phyloP scores from a whole-genome alignment of 2,113 vertebrate genomes.

The Ranitomeya variabilis region DNA sequence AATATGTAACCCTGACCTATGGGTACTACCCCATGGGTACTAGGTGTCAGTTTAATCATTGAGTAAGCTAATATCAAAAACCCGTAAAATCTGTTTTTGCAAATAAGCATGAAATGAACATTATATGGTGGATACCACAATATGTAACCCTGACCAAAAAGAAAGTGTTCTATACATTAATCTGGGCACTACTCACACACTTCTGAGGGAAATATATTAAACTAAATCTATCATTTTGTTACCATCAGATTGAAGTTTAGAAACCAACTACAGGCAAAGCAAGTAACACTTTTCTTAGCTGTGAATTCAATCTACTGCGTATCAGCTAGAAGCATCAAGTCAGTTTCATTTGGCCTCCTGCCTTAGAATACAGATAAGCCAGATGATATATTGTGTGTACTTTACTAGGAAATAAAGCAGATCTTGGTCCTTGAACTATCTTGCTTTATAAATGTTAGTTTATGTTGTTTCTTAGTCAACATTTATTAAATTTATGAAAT shows the following conservation, averaged over 20 bases:
- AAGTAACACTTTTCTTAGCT: slow-evolving; percentile 28
- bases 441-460: background rate
- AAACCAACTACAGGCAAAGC: background rate
- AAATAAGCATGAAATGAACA: background rate
- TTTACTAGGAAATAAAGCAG: slow-evolving; percentile 9
- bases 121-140: background rate
- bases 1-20: background rate
- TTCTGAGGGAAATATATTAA: background rate
- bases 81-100: background rate
- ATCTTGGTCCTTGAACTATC: slow-evolving; percentile 28
- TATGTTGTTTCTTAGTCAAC: slow-evolving; percentile 25
- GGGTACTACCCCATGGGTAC: too few species aligned
- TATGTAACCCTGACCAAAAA: background rate
- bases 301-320: background rate
- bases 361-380: slow-evolving; percentile 1
- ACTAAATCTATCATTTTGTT: background rate
- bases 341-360: slow-evolving; percentile 18
- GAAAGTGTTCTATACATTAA: background rate
- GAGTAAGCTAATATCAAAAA: background rate
- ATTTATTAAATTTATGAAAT: background rate
- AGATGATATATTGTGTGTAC: background rate
- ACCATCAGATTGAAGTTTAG: background rate
- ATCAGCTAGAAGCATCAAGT: slow-evolving; percentile 9
- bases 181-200: background rate
- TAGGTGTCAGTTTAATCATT: too few species aligned